Evolutionary conservation across 2,113 vertebrate genomes (phyloP).

Genomic region (Dipodomys ordii): DNA sequence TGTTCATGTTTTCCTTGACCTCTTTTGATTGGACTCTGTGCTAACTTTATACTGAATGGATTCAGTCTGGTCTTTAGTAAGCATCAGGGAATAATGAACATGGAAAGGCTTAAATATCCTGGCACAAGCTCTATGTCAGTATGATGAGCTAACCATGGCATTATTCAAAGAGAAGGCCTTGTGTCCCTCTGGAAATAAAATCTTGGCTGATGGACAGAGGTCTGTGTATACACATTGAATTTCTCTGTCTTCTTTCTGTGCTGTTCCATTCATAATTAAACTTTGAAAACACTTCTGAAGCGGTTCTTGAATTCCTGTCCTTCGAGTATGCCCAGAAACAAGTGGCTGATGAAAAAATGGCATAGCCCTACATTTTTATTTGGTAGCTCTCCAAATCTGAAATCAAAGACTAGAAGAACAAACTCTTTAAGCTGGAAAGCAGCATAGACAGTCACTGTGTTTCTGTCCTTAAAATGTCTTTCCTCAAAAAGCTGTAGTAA

Average conservation of each 20-base stretch:
- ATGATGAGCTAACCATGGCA: slow-evolving; percentile 81
- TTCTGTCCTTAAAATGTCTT: slow-evolving; percentile 45
- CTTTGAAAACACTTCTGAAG: slow-evolving; percentile 82
- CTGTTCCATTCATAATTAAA: slow-evolving; percentile 81
- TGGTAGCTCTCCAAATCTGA: slow-evolving; percentile 65
- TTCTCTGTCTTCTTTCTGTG: slow-evolving; percentile 79
- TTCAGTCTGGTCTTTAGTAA: slow-evolving; percentile 81
- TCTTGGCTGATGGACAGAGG: slow-evolving; percentile 79
- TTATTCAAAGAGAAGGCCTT: slow-evolving; percentile 79
- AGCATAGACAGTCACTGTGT: slow-evolving; percentile 48
- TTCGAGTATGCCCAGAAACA: slow-evolving; percentile 77
- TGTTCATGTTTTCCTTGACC: slow-evolving; percentile 84
- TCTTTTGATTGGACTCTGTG: slow-evolving; percentile 73
- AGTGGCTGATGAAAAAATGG: slow-evolving; percentile 73
- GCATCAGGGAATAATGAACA: slow-evolving; percentile 75
- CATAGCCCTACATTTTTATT: slow-evolving; percentile 67
- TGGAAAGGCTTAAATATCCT: slow-evolving; percentile 80
- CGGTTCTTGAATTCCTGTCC: slow-evolving; percentile 75
- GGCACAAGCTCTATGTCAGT: slow-evolving; percentile 75
- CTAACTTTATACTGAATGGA: slow-evolving; percentile 80
- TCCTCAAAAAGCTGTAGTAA: slow-evolving; percentile 67
- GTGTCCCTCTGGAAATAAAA: slow-evolving; percentile 82
- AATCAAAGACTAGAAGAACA: slow-evolving; percentile 76
- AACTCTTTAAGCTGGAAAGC: slow-evolving; percentile 68
- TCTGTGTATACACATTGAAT: slow-evolving; percentile 79